These are phyloP conservation scores for Pseudopipra pipra DNA, from an alignment of 2,113 vertebrate species.

Conservation along the genomic window DNA sequence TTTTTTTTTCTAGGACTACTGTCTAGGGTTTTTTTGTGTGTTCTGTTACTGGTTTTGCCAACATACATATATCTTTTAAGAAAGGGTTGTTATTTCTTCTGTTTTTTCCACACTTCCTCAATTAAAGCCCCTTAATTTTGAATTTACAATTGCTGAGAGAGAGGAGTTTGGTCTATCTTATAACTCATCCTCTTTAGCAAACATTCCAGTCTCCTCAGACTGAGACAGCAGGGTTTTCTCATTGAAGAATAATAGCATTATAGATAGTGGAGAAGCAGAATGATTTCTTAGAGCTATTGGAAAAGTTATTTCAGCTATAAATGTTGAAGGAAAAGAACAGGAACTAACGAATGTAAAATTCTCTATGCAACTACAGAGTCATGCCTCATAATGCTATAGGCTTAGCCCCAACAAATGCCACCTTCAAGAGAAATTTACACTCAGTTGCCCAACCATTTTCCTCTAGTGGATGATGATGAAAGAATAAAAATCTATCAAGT, in stretches of 20 bases:
- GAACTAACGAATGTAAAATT: conserved; percentile 13
- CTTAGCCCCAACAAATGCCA: neutral
- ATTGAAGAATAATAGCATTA: neutral
- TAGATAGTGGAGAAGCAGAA: neutral
- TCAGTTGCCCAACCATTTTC: neutral
- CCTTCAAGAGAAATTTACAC: neutral
- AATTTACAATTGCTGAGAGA: too few relatives aligned
- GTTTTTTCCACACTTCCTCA: too few relatives aligned
- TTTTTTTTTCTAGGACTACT: too few relatives aligned
- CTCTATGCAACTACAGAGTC: neutral
- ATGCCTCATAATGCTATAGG: neutral
- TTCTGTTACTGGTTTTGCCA: too few relatives aligned
- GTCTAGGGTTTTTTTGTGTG: too few relatives aligned
- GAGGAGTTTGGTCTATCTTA: too few relatives aligned
- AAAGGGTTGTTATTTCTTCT: too few relatives aligned
- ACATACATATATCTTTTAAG: too few relatives aligned
- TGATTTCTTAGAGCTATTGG: conserved; percentile 4
- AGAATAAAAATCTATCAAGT: neutral
- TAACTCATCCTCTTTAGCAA: too few relatives aligned
- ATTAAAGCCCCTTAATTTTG: too few relatives aligned
- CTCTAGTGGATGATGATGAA: neutral
- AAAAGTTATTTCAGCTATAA: conserved; percentile 3
- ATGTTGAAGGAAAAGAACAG: neutral
- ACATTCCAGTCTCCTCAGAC: too few relatives aligned
- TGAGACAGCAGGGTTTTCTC: neutral